phyloP scores from a whole-genome alignment of 2,888 invertebrate species.

The Drosophila mimica region DNA sequence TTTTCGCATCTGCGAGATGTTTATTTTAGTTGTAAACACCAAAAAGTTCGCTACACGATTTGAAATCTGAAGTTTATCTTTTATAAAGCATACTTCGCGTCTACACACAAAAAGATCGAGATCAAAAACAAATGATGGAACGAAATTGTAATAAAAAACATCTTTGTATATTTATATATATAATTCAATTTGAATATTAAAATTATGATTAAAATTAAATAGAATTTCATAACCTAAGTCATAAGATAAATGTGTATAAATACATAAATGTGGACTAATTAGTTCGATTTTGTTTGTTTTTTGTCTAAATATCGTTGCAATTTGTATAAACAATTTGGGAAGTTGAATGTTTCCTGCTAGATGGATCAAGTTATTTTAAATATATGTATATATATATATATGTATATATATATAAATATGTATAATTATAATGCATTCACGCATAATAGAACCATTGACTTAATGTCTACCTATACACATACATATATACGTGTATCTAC shows the following conservation, averaged over 20 bases:
- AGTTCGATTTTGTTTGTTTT: not conserved
- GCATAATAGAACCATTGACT: conserved; percentile 25
- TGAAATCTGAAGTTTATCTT: not conserved
- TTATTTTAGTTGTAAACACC: not conserved
- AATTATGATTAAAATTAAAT: conserved; percentile 27
- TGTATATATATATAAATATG: conserved; percentile 16
- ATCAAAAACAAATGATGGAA: not conserved
- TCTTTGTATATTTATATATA: conserved; percentile 24
- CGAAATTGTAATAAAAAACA: not conserved
- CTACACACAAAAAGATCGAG: not conserved
- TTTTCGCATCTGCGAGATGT: not conserved
- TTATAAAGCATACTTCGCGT: conserved; percentile 17
- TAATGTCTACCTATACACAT: conserved; percentile 13
- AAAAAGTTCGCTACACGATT: conserved; percentile 32
- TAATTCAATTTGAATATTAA: conserved; percentile 19
- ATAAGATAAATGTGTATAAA: conserved; percentile 45
- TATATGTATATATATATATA: conserved; percentile 6
- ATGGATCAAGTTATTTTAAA: conserved; percentile 24
- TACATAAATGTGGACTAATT: conserved; percentile 5
- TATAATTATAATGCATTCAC: conserved; percentile 11
- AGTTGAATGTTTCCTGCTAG: conserved; percentile 1
- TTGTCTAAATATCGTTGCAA: conserved; percentile 29
- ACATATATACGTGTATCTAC: conserved; percentile 26
- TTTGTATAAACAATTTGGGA: conserved; percentile 24
- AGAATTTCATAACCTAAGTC: conserved; percentile 49